A percentile compares a stretch with the other conserved stretches of the same genome.
These are phyloP conservation scores for Onychomys torridus DNA, from an alignment of 2,797 vertebrate genomes.

Conservation along the genomic window DNA sequence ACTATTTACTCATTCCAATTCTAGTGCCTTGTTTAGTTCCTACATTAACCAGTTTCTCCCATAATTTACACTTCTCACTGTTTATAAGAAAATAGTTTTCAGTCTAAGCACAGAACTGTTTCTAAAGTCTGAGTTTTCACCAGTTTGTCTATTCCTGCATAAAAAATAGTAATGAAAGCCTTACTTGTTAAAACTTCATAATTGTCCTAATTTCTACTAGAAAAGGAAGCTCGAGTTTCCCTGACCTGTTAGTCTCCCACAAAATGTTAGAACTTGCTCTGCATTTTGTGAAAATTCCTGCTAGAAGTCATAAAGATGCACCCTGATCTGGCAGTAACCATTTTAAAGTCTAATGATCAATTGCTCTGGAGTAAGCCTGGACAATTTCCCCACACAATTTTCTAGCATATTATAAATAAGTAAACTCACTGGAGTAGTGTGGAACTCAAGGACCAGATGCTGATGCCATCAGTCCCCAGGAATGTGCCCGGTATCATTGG, in stretches of 20 bases:
- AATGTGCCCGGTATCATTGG: neutral
- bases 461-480: neutral
- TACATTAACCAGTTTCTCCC: neutral
- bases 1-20: neutral
- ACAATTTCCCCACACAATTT: neutral
- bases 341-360: neutral
- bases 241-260: neutral
- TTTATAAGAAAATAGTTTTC: neutral
- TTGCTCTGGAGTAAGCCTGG: neutral
- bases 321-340: neutral
- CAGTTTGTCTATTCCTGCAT: neutral
- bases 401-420: neutral
- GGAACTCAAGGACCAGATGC: neutral
- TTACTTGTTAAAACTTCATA: neutral
- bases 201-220: neutral
- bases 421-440: neutral
- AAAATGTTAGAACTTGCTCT: conserved; percentile 13
- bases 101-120: neutral
- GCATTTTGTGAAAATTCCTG: neutral
- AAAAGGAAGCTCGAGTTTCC: neutral
- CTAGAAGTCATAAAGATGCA: neutral
- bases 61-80: neutral
- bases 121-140: neutral
- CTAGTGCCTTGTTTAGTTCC: neutral
- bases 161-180: neutral